phyloP scores from a whole-genome alignment of 92 coral and sea anemone genomes.

The Desmophyllum pertusum region DNA sequence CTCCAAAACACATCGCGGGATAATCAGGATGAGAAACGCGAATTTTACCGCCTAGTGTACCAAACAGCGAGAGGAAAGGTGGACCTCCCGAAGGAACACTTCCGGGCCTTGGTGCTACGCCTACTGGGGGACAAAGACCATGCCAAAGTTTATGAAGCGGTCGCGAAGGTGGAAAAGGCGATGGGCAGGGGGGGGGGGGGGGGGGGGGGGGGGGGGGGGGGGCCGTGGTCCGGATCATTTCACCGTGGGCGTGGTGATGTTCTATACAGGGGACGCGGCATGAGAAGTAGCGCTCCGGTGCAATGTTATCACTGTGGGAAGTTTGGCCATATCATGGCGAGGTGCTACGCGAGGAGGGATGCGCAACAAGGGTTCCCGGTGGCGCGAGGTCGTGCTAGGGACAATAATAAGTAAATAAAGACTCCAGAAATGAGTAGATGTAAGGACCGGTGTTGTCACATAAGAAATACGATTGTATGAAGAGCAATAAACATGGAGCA shows the following conservation, averaged over 20 bases:
- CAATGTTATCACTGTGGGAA: background rate
- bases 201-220: too few species aligned
- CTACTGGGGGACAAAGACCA: slow-evolving; percentile 36
- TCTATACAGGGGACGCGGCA: background rate
- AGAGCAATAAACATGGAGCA: too few species aligned
- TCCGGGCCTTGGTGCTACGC: slow-evolving; percentile 41
- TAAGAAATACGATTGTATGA: too few species aligned
- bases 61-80: slow-evolving; percentile 40
- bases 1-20: slow-evolving; percentile 47
- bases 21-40: slow-evolving; percentile 35
- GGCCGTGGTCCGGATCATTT: background rate
- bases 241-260: background rate
- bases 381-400: too few species aligned
- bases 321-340: too few species aligned
- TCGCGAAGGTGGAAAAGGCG: slow-evolving; percentile 41
- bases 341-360: too few species aligned
- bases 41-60: slow-evolving; percentile 43
- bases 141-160: slow-evolving; percentile 23
- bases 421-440: too few species aligned
- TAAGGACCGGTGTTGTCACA: too few species aligned
- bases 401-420: too few species aligned
- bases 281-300: background rate
- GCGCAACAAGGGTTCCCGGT: too few species aligned
- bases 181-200: slow-evolving; percentile 1
- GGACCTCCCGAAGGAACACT: slow-evolving; percentile 45